These are phyloP conservation scores for Chaenocephalus aceratus DNA, from an alignment of 2,113 vertebrate genomes.

Conservation along the genomic window DNA sequence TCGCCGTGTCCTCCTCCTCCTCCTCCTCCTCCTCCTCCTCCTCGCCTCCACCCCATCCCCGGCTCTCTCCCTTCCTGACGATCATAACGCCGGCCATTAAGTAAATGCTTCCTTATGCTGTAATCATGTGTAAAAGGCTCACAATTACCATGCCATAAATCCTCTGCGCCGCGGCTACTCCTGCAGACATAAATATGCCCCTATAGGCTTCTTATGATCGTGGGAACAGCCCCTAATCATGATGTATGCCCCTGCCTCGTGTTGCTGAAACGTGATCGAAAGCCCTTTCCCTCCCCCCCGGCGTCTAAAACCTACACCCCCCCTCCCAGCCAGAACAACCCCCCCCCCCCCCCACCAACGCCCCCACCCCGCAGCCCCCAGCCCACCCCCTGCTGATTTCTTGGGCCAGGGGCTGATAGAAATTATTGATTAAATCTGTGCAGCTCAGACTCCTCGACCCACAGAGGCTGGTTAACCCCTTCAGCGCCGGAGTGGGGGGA, in stretches of 20 bases:
- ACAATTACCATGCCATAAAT: slow-evolving; percentile 86
- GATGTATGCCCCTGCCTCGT: slow-evolving; percentile 86
- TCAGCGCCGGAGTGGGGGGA: slow-evolving; percentile 62
- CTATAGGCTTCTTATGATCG: slow-evolving; percentile 85
- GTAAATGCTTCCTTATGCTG: slow-evolving; percentile 85
- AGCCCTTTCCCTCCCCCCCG: slow-evolving; percentile 82
- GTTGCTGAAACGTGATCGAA: slow-evolving; percentile 87
- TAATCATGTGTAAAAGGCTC: slow-evolving; percentile 87
- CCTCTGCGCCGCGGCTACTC: slow-evolving; percentile 60
- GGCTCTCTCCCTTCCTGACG: slow-evolving; percentile 50
- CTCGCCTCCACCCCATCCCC: slow-evolving; percentile 48
- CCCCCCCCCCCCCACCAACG: slow-evolving; percentile 40
- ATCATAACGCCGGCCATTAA: slow-evolving; percentile 80
- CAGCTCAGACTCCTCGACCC: slow-evolving; percentile 86
- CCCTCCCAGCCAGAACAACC: slow-evolving; percentile 51
- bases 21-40: slow-evolving; percentile 45
- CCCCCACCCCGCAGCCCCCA: slow-evolving; percentile 62
- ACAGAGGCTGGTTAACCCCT: slow-evolving; percentile 88
- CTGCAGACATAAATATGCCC: slow-evolving; percentile 83
- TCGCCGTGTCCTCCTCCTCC: slow-evolving; percentile 53
- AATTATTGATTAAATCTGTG: slow-evolving; percentile 93
- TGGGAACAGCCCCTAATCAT: slow-evolving; percentile 86
- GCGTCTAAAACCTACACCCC: slow-evolving; percentile 69
- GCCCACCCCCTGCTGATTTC: slow-evolving; percentile 86
- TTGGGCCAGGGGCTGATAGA: slow-evolving; percentile 91